A percentile compares a stretch with the other conserved stretches of the same genome.
phyloP scores from a whole-genome alignment of 2,888 invertebrate genomes.

The Cetonia aurata region DNA sequence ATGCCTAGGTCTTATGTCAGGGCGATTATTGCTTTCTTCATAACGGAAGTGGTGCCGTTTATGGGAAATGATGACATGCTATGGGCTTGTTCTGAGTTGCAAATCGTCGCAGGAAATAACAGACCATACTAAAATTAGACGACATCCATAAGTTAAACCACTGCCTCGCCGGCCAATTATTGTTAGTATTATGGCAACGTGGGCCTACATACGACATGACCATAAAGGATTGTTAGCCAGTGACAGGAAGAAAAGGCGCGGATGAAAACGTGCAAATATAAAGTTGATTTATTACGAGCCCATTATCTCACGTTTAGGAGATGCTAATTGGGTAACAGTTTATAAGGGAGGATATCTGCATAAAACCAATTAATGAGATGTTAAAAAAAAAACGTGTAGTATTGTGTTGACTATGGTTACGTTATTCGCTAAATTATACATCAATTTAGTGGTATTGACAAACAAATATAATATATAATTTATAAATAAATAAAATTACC shows the following conservation, averaged over 20 bases:
- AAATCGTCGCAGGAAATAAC: conserved; percentile 25
- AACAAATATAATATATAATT: too few relatives aligned
- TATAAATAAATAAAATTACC: too few relatives aligned
- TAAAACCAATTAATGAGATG: conserved; percentile 25
- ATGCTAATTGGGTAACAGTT: conserved; percentile 41
- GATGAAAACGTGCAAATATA: neutral
- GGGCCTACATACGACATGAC: conserved; percentile 38
- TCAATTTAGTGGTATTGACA: too few relatives aligned
- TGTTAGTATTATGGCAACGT: conserved; percentile 37
- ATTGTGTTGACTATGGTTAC: too few relatives aligned
- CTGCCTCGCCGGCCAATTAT: conserved; percentile 38
- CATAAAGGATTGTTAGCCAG: conserved; percentile 28
- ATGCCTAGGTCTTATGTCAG: conserved; percentile 17
- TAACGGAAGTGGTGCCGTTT: conserved; percentile 34
- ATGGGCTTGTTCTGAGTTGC: conserved; percentile 22
- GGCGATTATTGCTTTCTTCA: conserved; percentile 28
- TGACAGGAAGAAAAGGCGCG: conserved; percentile 9
- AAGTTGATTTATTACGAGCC: conserved; percentile 42
- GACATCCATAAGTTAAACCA: conserved; percentile 38
- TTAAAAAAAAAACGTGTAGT: too few relatives aligned
- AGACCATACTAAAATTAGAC: conserved; percentile 41
- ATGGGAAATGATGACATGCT: conserved; percentile 32
- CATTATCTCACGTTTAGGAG: conserved; percentile 42
- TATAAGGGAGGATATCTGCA: conserved; percentile 5
- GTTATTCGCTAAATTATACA: too few relatives aligned